Conservation (phyloP, 2,888 invertebrate genomes). For the Elmis aenea region DNA sequence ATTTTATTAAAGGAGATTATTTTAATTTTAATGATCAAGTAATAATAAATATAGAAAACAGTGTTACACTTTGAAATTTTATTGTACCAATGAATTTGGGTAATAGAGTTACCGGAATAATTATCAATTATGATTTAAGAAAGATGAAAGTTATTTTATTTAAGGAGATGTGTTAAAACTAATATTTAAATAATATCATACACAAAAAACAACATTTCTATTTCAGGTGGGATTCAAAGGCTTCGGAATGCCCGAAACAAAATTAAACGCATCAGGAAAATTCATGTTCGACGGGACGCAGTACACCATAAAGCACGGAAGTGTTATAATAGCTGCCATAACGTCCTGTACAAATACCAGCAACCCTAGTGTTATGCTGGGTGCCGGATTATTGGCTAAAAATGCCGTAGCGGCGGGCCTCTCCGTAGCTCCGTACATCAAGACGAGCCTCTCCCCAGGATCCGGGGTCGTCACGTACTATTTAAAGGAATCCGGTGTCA, state of each 20-base stretch:
- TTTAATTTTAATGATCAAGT: too few relatives aligned
- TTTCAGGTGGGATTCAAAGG: slow-evolving; percentile 87
- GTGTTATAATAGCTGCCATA: slow-evolving; percentile 95
- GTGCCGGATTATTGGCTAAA: slow-evolving; percentile 87
- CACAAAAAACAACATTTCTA: slow-evolving; percentile 52
- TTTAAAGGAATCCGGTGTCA: slow-evolving; percentile 80
- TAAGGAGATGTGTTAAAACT: too few relatives aligned
- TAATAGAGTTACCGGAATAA: too few relatives aligned
- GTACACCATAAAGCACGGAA: slow-evolving; percentile 80
- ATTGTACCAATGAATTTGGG: too few relatives aligned
- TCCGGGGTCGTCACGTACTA: slow-evolving; percentile 46
- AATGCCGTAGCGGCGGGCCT: slow-evolving; percentile 92
- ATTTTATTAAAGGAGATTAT: too few relatives aligned
- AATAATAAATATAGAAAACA: too few relatives aligned
- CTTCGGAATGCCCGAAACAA: slow-evolving; percentile 68
- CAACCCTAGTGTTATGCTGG: slow-evolving; percentile 97
- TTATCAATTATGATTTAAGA: too few relatives aligned
- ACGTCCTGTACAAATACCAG: slow-evolving; percentile 98
- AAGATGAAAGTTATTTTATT: too few relatives aligned
- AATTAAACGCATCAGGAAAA: slow-evolving; percentile 59
- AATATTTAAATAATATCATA: slow-evolving; percentile 34
- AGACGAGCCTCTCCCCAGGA: slow-evolving; percentile 89
- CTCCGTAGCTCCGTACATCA: slow-evolving; percentile 85
- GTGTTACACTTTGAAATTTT: too few relatives aligned
- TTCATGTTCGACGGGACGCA: slow-evolving; percentile 78